Conservation (phyloP, 2,797 vertebrate species). For the Arrhamphus sclerolepis region DNA sequence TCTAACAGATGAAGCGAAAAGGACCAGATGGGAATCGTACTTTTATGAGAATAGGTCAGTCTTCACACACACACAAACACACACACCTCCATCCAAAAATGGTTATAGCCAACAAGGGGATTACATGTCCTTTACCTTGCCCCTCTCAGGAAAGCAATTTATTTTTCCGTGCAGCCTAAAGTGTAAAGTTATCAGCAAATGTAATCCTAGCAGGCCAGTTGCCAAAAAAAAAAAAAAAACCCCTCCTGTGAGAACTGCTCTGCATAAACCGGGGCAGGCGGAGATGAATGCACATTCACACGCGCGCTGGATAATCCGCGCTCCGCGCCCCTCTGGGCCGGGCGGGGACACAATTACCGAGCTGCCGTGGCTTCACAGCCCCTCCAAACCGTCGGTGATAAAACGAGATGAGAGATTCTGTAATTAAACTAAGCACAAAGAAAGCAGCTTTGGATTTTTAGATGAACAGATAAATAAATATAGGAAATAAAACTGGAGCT, state of each 20-base stretch:
- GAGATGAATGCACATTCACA: slow-evolving; percentile 47
- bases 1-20: too few species aligned
- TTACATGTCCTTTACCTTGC: slow-evolving; percentile 60
- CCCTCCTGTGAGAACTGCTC: slow-evolving; percentile 36
- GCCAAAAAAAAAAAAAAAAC: slow-evolving; percentile 35
- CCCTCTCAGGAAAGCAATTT: slow-evolving; percentile 67
- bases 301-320: slow-evolving; percentile 36
- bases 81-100: slow-evolving; percentile 10
- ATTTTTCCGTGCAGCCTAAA: slow-evolving; percentile 55
- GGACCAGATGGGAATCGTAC: too few species aligned
- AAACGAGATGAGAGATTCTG: slow-evolving; percentile 35
- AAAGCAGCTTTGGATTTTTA: slow-evolving; percentile 29
- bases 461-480: slow-evolving; percentile 5
- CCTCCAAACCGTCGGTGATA: slow-evolving; percentile 11
- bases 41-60: too few species aligned
- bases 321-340: slow-evolving; percentile 18
- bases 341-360: slow-evolving; percentile 23
- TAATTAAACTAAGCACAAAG: slow-evolving; percentile 35
- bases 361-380: background rate
- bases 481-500: slow-evolving; percentile 1
- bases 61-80: background rate
- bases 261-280: slow-evolving; percentile 47
- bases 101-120: slow-evolving; percentile 53
- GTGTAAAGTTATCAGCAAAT: slow-evolving; percentile 59
- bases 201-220: slow-evolving; percentile 60